Conservation (phyloP, 2,888 invertebrate genomes). For the Athrips mouffetella region DNA sequence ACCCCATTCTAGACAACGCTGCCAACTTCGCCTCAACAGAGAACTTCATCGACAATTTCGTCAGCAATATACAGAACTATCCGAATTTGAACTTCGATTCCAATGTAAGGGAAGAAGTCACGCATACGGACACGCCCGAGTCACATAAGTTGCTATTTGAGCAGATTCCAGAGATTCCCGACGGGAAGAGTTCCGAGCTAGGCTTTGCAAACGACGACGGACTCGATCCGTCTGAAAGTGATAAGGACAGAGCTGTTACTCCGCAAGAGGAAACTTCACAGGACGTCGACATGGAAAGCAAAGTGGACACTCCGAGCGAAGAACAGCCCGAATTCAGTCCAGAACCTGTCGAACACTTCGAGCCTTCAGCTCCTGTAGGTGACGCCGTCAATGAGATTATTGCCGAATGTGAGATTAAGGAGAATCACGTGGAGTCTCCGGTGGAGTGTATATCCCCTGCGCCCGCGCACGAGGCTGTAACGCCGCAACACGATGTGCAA, state of each 20-base stretch:
- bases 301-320: constrained; percentile 44
- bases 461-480: constrained; percentile 18
- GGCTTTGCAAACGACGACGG: constrained; percentile 63
- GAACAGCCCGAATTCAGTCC: constrained; percentile 24
- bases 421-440: too few species aligned
- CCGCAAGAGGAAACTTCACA: constrained; percentile 60
- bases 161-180: constrained; percentile 73
- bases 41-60: constrained; percentile 43
- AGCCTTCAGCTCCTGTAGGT: background rate
- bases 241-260: constrained; percentile 46
- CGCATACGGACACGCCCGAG: constrained; percentile 70
- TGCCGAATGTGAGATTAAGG: background rate
- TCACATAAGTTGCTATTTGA: constrained; percentile 72
- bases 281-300: constrained; percentile 57
- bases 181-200: constrained; percentile 70
- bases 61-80: constrained; percentile 49
- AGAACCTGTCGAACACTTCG: background rate
- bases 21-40: constrained; percentile 42
- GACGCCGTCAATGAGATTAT: constrained; percentile 1
- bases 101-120: constrained; percentile 49
- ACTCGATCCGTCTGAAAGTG: constrained; percentile 58
- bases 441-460: background rate
- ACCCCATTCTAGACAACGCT: constrained; percentile 34
- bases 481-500: constrained; percentile 33
- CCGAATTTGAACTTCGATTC: constrained; percentile 57